Conservation (phyloP, 2,113 vertebrate genomes). For the Tapirus terrestris region DNA sequence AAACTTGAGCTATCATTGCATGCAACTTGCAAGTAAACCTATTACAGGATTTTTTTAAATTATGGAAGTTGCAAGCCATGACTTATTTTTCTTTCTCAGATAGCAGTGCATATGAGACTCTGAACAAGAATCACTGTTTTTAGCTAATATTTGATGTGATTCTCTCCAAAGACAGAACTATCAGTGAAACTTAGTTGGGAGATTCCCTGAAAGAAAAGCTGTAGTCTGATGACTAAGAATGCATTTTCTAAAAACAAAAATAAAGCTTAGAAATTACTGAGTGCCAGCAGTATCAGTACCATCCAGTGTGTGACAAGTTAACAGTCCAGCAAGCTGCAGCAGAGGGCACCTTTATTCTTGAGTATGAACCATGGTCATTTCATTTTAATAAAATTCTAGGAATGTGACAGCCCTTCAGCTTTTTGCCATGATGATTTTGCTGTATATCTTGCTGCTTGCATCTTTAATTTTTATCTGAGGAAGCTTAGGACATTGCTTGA, state of each 20-base stretch:
- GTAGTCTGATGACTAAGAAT: not conserved
- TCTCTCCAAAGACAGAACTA: not conserved
- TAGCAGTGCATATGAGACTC: not conserved
- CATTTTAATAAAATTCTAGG: not conserved
- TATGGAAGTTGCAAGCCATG: not conserved
- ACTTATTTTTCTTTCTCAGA: not conserved
- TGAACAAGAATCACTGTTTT: not conserved
- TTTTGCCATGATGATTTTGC: not conserved
- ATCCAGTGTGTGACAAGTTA: not conserved
- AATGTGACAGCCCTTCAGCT: not conserved
- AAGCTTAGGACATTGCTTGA: not conserved
- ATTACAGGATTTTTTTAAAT: not conserved
- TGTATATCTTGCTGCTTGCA: not conserved
- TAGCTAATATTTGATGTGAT: not conserved
- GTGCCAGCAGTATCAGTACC: accelerated
- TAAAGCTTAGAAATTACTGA: not conserved
- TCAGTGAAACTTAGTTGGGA: not conserved
- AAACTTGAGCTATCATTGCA: not conserved
- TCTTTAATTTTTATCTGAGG: not conserved
- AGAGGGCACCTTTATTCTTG: not conserved
- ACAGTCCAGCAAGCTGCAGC: too few species aligned
- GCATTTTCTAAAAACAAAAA: not conserved
- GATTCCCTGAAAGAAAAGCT: not conserved
- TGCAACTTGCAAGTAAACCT: not conserved
- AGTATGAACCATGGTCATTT: not conserved